Evolutionary conservation across 2,113 vertebrate species (phyloP), one percentile per base, ranked within the genome.

Genomic region (Cardinalis cardinalis): DNA sequence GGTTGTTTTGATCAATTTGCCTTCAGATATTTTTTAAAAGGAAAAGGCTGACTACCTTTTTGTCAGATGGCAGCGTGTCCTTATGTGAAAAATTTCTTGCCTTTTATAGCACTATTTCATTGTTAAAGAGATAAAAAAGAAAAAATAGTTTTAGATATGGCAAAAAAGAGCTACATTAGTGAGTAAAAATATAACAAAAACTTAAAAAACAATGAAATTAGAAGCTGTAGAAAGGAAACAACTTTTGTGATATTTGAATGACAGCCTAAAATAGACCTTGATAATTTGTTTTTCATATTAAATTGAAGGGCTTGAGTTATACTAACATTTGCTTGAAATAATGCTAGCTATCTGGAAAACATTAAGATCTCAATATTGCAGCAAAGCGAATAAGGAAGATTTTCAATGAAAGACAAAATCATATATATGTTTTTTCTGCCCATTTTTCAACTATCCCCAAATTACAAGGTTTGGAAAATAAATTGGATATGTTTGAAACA

Each of bases 1-100:
- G 80, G n/a, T 41, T 92, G 64, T 74, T 95, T 90, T 94, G 86
- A 93, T 92, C 87, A 84, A 86, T 92, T 94, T 94, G 51, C 80
- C 80, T 88, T 90, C 87, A 93, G 91, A 90, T 90, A 90, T 71
- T 84, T 31, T 88, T 87, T 74, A 89, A 93, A 94, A 88, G 12
- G 25, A 91, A n/a, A 77, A 53, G 23, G n/a, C 49, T 88, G 69
- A 74, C 76, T 88, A 38, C 43, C 7, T 52, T 79, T 83, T 71
- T 72, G 31, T 58, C 61, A 49, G 59, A 46, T 65, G 64, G 36
- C 28, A 60, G 65, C 4, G 0, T 64, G 40, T 19, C 49, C n/a
- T 64, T 56, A 40, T 36, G 26, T 88, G 73, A 80, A 93, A 81
- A 92, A 84, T 63, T n/a, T 40, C 11, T n/a, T 77, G 28, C 11